Evolutionary conservation across 2,113 vertebrate genomes (phyloP).

Genomic region (Ploceus nigricollis): DNA sequence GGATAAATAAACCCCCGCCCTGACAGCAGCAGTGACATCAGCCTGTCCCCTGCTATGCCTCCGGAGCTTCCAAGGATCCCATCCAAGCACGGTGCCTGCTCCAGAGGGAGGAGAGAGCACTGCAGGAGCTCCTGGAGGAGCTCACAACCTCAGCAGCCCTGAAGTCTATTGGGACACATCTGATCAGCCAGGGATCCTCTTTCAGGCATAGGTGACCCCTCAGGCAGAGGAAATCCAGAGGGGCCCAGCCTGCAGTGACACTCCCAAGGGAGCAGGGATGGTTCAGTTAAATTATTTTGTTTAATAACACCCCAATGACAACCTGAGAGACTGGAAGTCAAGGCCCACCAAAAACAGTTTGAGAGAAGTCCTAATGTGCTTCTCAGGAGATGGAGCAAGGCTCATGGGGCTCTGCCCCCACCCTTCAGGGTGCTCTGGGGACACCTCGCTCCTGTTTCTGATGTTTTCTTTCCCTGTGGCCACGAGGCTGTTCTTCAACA

Average conservation of each 20-base stretch:
- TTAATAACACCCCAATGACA: background rate
- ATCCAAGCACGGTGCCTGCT: accelerated
- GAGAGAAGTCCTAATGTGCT: background rate
- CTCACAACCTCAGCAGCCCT: background rate
- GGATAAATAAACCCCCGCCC: background rate
- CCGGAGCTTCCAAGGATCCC: background rate
- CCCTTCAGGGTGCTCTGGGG: background rate
- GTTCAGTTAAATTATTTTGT: background rate
- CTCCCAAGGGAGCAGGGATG: background rate
- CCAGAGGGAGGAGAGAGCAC: background rate
- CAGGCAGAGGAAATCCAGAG: background rate
- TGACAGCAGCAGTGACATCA: background rate
- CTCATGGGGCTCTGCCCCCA: background rate
- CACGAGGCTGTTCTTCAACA: accelerated
- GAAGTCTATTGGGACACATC: background rate
- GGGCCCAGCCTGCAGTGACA: background rate
- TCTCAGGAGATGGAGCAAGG: background rate
- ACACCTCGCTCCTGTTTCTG: background rate
- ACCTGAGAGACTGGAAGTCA: background rate
- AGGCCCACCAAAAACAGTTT: background rate
- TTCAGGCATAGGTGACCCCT: background rate
- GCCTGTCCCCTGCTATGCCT: background rate
- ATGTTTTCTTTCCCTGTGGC: background rate
- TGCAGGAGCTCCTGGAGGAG: background rate
- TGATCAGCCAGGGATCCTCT: background rate